These are phyloP conservation scores for Chiridota heheva DNA, from an alignment of 35 echinoderm and acorn worm genomes.

Conservation along the genomic window DNA sequence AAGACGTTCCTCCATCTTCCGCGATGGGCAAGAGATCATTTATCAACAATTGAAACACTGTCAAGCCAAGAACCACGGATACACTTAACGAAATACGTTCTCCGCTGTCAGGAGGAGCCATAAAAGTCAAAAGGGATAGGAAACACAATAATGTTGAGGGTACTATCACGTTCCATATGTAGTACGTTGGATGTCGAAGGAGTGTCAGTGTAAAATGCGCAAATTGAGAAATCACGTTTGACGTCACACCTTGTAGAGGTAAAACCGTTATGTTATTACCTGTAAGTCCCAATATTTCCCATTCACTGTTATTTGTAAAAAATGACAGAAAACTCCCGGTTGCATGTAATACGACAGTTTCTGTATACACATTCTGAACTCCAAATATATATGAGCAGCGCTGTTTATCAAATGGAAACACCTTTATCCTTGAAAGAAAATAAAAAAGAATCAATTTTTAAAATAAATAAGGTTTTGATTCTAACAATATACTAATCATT, in stretches of 20 bases:
- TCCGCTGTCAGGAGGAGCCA: conserved; percentile 27
- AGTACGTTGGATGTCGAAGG: neutral
- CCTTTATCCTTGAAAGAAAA: neutral
- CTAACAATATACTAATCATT: too few relatives aligned
- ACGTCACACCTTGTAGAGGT: neutral
- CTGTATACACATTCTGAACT: neutral
- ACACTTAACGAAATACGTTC: conserved; percentile 31
- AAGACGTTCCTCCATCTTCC: neutral
- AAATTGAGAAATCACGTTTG: too few relatives aligned
- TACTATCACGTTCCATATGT: neutral
- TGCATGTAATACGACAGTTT: neutral
- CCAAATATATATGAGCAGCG: neutral
- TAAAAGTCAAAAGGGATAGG: neutral
- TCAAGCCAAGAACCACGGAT: conserved; percentile 13
- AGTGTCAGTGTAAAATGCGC: neutral
- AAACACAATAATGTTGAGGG: conserved; percentile 12
- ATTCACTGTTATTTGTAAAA: neutral
- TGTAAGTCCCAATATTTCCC: neutral
- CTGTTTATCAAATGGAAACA: conserved; percentile 2
- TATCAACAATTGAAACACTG: conserved; percentile 30
- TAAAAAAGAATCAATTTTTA: too few relatives aligned
- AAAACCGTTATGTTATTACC: neutral
- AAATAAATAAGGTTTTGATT: too few relatives aligned
- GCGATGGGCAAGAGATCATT: conserved; percentile 13
- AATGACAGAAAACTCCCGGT: neutral